Conservation (phyloP, 2,888 invertebrate species). For the Scaptomyza tumidula region DNA sequence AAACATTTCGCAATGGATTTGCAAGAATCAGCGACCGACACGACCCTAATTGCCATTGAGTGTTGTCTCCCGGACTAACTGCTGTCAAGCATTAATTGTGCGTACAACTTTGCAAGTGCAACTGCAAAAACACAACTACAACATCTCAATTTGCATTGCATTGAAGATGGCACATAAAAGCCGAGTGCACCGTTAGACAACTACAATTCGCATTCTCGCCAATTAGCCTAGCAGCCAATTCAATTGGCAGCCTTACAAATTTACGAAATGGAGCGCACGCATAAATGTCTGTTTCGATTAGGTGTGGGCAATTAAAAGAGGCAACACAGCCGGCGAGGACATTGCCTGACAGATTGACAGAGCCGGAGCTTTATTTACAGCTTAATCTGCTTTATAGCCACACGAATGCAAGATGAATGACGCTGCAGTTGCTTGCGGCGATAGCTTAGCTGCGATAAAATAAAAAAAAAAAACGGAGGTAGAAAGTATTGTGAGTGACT, state of each 20-base stretch:
- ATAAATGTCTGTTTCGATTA: constrained; percentile 78
- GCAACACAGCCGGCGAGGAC: constrained; percentile 34
- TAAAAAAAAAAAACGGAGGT: constrained; percentile 24
- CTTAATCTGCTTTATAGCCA: constrained; percentile 71
- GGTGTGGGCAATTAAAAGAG: constrained; percentile 72
- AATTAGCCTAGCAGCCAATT: constrained; percentile 60
- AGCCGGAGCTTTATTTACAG: constrained; percentile 71
- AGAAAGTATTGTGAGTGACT: constrained; percentile 71
- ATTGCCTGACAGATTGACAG: constrained; percentile 61
- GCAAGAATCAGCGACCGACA: constrained; percentile 36
- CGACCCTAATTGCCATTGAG: constrained; percentile 79
- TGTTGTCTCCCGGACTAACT: constrained; percentile 68
- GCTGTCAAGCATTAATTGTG: constrained; percentile 78
- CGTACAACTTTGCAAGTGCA: constrained; percentile 69
- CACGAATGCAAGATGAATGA: constrained; percentile 70
- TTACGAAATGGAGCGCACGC: constrained; percentile 75
- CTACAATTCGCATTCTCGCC: constrained; percentile 59
- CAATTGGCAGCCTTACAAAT: constrained; percentile 49
- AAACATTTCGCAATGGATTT: constrained; percentile 64
- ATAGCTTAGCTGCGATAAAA: constrained; percentile 62
- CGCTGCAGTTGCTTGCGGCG: constrained; percentile 56
- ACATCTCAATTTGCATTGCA: constrained; percentile 75
- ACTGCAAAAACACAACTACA: constrained; percentile 17
- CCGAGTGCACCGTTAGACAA: constrained; percentile 58
- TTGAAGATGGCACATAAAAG: constrained; percentile 27